Percentiles rank a stretch among this genome's conserved stretches.
Evolutionary conservation across 2,888 invertebrate genomes (phyloP).

Genomic region (Buathra laborator): DNA sequence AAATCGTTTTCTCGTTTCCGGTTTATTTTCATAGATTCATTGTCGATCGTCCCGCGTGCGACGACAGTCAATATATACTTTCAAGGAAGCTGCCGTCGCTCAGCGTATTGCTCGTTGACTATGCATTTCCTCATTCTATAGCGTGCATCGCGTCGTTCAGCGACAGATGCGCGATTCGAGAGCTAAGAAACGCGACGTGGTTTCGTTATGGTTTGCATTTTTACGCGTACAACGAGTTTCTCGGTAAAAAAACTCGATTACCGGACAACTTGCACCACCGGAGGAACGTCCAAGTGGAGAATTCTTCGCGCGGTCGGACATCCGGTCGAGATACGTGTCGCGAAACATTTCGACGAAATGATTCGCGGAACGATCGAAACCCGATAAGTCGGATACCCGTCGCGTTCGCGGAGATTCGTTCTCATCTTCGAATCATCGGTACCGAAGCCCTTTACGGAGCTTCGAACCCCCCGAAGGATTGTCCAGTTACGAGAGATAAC

Average conservation of each 20-base stretch:
- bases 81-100: slow-evolving; percentile 38
- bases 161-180: slow-evolving; percentile 25
- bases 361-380: neutral
- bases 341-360: neutral
- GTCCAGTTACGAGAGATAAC: neutral
- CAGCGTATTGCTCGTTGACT: slow-evolving; percentile 14
- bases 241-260: neutral
- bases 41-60: slow-evolving; percentile 60
- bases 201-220: slow-evolving; percentile 20
- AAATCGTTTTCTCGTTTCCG: slow-evolving; percentile 39
- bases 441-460: neutral
- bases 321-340: neutral
- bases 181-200: slow-evolving; percentile 34
- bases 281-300: neutral
- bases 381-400: neutral
- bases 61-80: slow-evolving; percentile 27
- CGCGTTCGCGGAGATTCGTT: neutral
- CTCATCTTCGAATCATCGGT: neutral
- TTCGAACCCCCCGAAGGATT: neutral
- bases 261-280: too few relatives aligned
- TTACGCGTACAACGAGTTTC: too few relatives aligned
- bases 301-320: neutral
- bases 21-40: slow-evolving; percentile 65
- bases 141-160: neutral
- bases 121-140: slow-evolving; percentile 46